Evolutionary conservation across 2,888 invertebrate species (phyloP), one percentile per base, ranked within the genome.

Genomic region (Zaprionus lineosus): DNA sequence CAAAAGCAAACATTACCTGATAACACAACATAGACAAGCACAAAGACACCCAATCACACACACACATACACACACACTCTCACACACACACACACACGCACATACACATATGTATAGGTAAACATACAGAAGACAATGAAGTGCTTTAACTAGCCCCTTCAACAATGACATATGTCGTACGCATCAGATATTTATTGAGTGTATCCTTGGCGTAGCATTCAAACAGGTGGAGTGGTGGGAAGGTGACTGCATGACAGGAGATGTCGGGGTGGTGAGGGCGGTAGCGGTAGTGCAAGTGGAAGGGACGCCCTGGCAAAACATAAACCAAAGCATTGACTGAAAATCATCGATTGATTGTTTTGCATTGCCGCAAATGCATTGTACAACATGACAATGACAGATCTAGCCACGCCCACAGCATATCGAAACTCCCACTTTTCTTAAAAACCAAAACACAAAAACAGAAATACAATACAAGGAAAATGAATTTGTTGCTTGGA

Each of bases 311-410:
- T n/a, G 16, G 18, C 37, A 50, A 24, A 24, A 12, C 24, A 19
- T n/a, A 19, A 44, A 18, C 21, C 9, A 21, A 33, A 40, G 46
- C 52, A 57, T 61, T 61, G 61, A 78, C 56, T 69, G 57, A 78
- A 72, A 76, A 75, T 69, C 69, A 66, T 69, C 63, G 53, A 69
- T 69, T 66, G 63, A 72, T 66, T 62, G 63, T 66, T 62, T 66
- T 55, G 59, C 55, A 57, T 53, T 58, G 56, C 56, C 43, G 53
- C 44, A 60, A 74, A 64, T 77, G 74, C 72, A 64, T 71, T 74
- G 63, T 65, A 61, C 37, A 37, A 77, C 78, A 74, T 57, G 78
- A 74, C 78, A 74, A 74, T 59, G 62, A 51, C 74, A 74, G 37
- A 40, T 40, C 61, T 52, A 52, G 43, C 40, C 37, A 41, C 34